A percentile compares a stretch with the other conserved stretches of the same genome.
These are phyloP conservation scores for Clavelina lepadiformis DNA, from an alignment of 23 tunicate species.

Conservation along the genomic window DNA sequence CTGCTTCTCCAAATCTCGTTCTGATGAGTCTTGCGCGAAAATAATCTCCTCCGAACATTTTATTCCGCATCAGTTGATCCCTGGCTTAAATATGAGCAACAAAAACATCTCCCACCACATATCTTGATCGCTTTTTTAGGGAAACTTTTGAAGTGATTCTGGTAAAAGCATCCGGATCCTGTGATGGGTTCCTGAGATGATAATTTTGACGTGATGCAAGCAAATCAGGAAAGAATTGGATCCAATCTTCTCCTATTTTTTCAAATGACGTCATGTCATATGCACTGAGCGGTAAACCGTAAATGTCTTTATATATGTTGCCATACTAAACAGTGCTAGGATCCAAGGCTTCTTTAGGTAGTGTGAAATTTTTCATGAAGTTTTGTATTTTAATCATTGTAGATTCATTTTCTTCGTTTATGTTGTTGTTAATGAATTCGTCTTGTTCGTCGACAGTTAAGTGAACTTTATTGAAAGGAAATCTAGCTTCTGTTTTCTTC, in stretches of 20 bases:
- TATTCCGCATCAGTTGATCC: not conserved
- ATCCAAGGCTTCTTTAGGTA: conserved; percentile 17
- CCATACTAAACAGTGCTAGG: conserved; percentile 8
- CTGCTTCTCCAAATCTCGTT: too few relatives aligned
- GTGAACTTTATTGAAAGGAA: too few relatives aligned
- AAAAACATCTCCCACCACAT: conserved; percentile 8
- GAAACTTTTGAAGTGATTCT: not conserved
- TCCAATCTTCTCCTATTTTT: not conserved
- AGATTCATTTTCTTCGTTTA: too few relatives aligned
- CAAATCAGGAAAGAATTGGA: not conserved
- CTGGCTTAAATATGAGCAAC: not conserved
- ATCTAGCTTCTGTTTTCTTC: too few relatives aligned
- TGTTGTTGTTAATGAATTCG: too few relatives aligned
- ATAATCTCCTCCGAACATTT: conserved; percentile 20
- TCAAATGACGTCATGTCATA: conserved; percentile 3
- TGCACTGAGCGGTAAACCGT: conserved; percentile 7
- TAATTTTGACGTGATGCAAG: not conserved
- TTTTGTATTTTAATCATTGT: too few relatives aligned
- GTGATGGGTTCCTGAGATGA: not conserved
- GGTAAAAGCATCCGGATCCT: not conserved
- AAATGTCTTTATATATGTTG: conserved; percentile 12
- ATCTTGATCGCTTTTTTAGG: not conserved
- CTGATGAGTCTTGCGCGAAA: conserved; percentile 7
- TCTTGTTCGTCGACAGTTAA: too few relatives aligned
- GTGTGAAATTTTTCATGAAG: too few relatives aligned